Evolutionary conservation across 1,140 invertebrate genomes (phyloP).

Genomic region (Cryptotermes secundus): DNA sequence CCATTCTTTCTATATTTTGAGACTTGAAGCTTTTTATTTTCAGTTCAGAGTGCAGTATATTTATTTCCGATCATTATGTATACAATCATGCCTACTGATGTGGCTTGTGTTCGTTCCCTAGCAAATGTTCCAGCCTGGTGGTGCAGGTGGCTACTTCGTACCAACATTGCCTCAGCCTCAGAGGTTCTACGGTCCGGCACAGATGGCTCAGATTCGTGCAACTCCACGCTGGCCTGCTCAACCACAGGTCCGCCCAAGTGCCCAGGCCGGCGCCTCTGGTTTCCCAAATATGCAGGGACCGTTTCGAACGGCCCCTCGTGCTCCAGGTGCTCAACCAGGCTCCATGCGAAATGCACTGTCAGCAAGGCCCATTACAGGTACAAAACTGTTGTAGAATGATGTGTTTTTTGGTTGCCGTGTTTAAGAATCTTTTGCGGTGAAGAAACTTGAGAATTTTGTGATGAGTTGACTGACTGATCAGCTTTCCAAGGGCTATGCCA

Average conservation of each 20-base stretch:
- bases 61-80: neutral
- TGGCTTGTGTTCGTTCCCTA: slow-evolving; percentile 10
- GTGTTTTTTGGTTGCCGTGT: too few species aligned
- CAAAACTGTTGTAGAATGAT: slow-evolving; percentile 27
- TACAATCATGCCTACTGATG: too few species aligned
- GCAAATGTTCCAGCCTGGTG: slow-evolving; percentile 81
- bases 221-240: slow-evolving; percentile 86
- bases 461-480: too few species aligned
- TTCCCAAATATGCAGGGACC: slow-evolving; percentile 65
- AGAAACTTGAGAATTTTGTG: too few species aligned
- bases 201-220: slow-evolving; percentile 83
- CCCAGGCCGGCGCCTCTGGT: slow-evolving; percentile 66
- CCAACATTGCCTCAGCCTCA: slow-evolving; percentile 86
- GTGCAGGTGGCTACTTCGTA: slow-evolving; percentile 85
- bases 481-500: too few species aligned
- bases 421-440: too few species aligned
- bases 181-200: slow-evolving; percentile 82
- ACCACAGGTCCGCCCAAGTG: slow-evolving; percentile 70
- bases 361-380: slow-evolving; percentile 80
- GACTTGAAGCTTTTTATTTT: too few species aligned
- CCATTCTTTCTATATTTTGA: too few species aligned
- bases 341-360: slow-evolving; percentile 70
- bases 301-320: slow-evolving; percentile 57
- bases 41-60: too few species aligned
- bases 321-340: slow-evolving; percentile 63